Conservation (phyloP, 2,888 invertebrate genomes). For the Julus scanicus region DNA sequence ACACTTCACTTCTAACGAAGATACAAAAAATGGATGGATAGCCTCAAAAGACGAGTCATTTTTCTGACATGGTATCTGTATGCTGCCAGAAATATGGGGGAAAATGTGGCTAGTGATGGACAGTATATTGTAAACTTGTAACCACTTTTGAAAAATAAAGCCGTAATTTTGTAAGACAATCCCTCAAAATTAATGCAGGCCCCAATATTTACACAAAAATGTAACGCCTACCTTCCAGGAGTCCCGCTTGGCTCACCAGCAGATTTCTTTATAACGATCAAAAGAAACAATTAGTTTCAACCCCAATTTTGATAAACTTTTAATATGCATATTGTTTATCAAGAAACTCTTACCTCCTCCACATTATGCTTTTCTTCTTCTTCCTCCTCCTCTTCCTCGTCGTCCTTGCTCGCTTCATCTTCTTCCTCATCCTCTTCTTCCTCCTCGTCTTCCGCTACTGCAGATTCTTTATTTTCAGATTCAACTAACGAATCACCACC, state of each 20-base stretch:
- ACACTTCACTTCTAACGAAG: no score
- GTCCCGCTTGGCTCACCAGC: conserved; percentile 59
- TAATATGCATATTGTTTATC: no score
- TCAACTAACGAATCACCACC: conserved; percentile 65
- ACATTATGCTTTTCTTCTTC: conserved; percentile 63
- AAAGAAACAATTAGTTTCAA: not conserved
- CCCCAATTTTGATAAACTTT: no score
- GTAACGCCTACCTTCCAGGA: conserved; percentile 59
- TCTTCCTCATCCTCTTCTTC: conserved; percentile 60
- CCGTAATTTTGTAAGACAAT: no score
- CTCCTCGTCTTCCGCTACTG: conserved; percentile 60
- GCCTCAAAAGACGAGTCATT: no score
- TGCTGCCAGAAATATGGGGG: no score
- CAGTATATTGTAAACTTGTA: no score
- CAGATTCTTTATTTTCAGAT: conserved; percentile 55
- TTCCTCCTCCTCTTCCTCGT: conserved; percentile 59
- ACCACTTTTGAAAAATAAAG: no score
- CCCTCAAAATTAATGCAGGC: no score
- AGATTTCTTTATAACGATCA: not conserved
- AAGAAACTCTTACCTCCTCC: conserved; percentile 59
- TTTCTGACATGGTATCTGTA: no score
- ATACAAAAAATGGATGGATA: no score
- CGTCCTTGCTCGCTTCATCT: conserved; percentile 58
- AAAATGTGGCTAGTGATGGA: no score
- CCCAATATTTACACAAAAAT: conserved; percentile 14